Base-by-base conservation (phyloP, 2,888 invertebrate species). In the Lycia hirtaria region DNA sequence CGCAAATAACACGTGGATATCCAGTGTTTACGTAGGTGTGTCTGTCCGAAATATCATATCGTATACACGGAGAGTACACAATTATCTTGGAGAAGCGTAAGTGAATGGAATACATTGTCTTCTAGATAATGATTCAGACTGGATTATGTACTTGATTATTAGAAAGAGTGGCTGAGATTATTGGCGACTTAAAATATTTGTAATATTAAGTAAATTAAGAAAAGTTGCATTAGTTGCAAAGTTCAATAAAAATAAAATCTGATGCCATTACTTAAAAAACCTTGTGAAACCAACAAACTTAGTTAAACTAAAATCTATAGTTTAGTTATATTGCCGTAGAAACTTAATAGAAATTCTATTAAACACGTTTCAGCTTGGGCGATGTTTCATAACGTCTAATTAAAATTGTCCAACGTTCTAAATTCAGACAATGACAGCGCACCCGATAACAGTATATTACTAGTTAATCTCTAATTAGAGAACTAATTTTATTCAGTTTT, bases 21-120 rank as follows among this genome's bases (percentile, higher is more conserved):
- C 41, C 56, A 43, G 32, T 73, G 66, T 76, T 73, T 72, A 68
- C 62, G 65, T 75, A 76, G 76, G 71, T 76, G 76, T 65, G 67
- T 60, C 57, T 64, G 48, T 55, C 47, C 45, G 55, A 67, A 62
- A 54, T 43, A 47, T 56, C 35, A 41, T 41, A 50, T 41, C 24
- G 54, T 60, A 45, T 40, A 54, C 41, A 45, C 28, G 33, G 10
- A 37, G 49, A 38, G 30, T 51, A 45, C 20, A 17, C 26, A 38
- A 49, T 50, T 49, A 45, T 49, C 40, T 51, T 52, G 56, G 15
- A 30, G 19, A 43, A 14, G 30, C 15, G 28, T 28, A 32, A 5
- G 20, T 37, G 19, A 44, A n/a, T 35, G 41, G 19, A 48, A 38
- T 38, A 28, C 38, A 32, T 30, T 38, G 53, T 24, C 28, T 30